phyloP scores from a whole-genome alignment of 2,113 vertebrate genomes.

The Ia io region DNA sequence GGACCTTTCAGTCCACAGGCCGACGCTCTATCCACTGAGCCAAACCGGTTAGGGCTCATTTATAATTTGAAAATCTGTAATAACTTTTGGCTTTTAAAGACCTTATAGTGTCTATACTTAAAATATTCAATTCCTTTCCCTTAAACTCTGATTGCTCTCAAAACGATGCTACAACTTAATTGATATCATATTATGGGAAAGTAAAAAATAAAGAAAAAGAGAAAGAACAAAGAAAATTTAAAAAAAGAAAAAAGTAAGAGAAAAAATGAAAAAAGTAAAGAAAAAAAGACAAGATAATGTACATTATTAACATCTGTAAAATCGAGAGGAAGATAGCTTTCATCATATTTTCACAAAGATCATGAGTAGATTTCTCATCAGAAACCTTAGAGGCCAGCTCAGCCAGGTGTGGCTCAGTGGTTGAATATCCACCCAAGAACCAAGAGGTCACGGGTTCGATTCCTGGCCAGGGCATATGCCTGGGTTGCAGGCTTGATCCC shows the following conservation, averaged over 20 bases:
- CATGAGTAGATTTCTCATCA: not conserved
- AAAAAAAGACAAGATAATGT: not conserved
- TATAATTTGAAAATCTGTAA: not conserved
- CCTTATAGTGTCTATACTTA: not conserved
- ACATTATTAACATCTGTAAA: not conserved
- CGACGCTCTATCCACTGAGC: no score
- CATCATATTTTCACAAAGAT: not conserved
- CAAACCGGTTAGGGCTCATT: not conserved
- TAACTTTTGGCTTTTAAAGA: not conserved
- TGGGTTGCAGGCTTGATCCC: no score
- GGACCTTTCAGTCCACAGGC: no score
- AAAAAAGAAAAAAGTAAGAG: no score
- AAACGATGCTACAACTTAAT: not conserved
- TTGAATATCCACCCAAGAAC: no score
- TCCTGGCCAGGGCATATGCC: no score
- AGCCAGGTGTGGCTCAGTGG: no score
- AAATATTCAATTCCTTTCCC: not conserved
- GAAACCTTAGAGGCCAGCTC: not conserved
- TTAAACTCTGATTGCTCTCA: not conserved
- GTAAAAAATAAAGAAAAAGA: no score
- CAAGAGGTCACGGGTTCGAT: no score
- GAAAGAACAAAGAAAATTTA: no score
- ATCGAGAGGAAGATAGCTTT: not conserved
- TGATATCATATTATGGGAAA: not conserved
- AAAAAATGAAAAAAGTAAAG: no score